Percentiles rank a stretch among this genome's conserved stretches.
Conservation (phyloP, 2,113 vertebrate genomes). For the Psephotus haematonotus region DNA sequence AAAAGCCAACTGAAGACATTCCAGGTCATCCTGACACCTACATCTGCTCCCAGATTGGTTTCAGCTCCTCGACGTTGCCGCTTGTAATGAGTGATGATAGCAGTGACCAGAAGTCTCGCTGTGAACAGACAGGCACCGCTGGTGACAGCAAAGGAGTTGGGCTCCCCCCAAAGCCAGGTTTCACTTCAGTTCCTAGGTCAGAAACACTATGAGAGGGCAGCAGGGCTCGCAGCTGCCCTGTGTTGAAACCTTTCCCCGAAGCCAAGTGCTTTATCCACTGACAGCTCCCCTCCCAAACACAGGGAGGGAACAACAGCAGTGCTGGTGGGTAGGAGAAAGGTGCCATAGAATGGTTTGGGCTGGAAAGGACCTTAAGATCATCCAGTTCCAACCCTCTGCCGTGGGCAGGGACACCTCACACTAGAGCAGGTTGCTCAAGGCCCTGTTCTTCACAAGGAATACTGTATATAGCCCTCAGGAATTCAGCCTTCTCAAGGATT, state of each 20-base stretch:
- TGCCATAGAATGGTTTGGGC: not conserved
- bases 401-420: not conserved
- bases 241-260: not conserved
- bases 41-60: not conserved
- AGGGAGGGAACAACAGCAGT: not conserved
- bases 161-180: not conserved
- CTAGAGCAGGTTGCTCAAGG: not conserved
- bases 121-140: not conserved
- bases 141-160: not conserved
- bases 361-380: not conserved
- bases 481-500: not conserved
- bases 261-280: not conserved
- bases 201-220: not conserved
- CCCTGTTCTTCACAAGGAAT: not conserved
- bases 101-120: not conserved
- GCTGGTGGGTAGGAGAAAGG: not conserved
- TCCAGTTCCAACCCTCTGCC: not conserved
- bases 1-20: not conserved
- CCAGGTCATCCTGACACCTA: conserved; percentile 19
- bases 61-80: not conserved
- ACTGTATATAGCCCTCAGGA: not conserved
- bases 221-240: not conserved
- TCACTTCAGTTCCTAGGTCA: not conserved
- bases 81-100: rapidly evolving
- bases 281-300: rapidly evolving